phyloP scores from a whole-genome alignment of 2,888 invertebrate genomes.

The Coelopa pilipes region DNA sequence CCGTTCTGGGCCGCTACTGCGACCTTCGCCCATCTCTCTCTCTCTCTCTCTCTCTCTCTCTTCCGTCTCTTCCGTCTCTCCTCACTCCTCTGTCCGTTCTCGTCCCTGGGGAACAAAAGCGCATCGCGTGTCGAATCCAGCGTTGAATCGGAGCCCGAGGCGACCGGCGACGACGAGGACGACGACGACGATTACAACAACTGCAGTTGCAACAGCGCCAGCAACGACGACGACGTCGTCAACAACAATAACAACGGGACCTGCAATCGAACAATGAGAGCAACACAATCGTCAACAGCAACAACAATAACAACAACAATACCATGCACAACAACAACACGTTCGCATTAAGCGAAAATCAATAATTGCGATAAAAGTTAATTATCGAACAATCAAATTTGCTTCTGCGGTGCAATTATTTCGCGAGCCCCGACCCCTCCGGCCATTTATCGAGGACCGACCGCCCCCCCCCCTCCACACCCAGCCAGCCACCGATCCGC shows the following conservation, averaged over 20 bases:
- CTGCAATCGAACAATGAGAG: not conserved
- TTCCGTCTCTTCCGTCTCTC: too few relatives aligned
- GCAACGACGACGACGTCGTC: not conserved
- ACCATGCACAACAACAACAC: slow-evolving; percentile 10
- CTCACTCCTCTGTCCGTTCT: too few relatives aligned
- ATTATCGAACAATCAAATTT: slow-evolving; percentile 49
- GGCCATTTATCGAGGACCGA: not conserved
- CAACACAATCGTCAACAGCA: not conserved
- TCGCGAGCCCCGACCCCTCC: slow-evolving; percentile 34
- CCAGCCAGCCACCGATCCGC: not conserved
- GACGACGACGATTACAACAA: too few relatives aligned
- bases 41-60: too few relatives aligned
- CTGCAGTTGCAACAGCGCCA: too few relatives aligned
- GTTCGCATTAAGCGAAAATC: slow-evolving; percentile 39
- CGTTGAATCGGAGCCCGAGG: too few relatives aligned
- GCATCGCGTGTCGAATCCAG: too few relatives aligned
- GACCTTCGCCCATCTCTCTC: too few relatives aligned
- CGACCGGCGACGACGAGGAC: too few relatives aligned
- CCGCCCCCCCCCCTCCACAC: not conserved
- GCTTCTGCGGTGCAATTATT: slow-evolving; percentile 49
- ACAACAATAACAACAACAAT: slow-evolving; percentile 25
- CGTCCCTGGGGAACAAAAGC: too few relatives aligned
- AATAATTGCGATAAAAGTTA: slow-evolving; percentile 51
- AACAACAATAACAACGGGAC: not conserved
- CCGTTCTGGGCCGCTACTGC: too few relatives aligned